Evolutionary conservation across 2,113 vertebrate genomes (phyloP).

Genomic region (Amia ocellicauda): DNA sequence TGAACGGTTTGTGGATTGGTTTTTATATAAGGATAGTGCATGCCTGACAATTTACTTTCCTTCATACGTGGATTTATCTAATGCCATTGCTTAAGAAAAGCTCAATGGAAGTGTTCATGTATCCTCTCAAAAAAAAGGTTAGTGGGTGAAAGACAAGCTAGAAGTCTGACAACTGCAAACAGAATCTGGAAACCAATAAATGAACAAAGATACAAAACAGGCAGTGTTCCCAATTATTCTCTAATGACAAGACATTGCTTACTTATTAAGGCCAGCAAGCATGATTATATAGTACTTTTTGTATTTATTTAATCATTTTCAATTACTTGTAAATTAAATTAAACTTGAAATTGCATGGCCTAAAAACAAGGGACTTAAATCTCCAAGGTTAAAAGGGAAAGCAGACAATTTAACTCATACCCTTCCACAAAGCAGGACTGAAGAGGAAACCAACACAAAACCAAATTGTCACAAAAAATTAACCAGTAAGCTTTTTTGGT

Average conservation of each 20-base stretch:
- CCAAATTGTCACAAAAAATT: no score
- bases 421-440: no score
- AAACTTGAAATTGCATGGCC: constrained; percentile 28
- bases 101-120: background rate
- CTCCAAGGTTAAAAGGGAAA: background rate
- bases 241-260: constrained; percentile 31
- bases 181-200: constrained; percentile 11
- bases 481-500: no score
- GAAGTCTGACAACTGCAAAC: constrained; percentile 1
- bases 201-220: constrained; percentile 11
- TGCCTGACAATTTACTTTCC: no score
- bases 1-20: no score
- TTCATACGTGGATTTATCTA: no score
- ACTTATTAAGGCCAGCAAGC: constrained; percentile 20
- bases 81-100: no score
- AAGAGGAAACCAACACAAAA: no score
- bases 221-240: constrained; percentile 20
- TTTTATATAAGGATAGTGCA: no score
- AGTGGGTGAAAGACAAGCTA: constrained; percentile 7
- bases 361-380: constrained; percentile 1
- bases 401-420: no score
- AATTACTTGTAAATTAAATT: constrained; percentile 1
- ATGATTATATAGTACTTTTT: constrained; percentile 17
- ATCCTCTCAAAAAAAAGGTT: no score
- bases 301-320: background rate